These are phyloP conservation scores for Cavia porcellus DNA, from an alignment of 2,113 vertebrate species.

Conservation along the genomic window DNA sequence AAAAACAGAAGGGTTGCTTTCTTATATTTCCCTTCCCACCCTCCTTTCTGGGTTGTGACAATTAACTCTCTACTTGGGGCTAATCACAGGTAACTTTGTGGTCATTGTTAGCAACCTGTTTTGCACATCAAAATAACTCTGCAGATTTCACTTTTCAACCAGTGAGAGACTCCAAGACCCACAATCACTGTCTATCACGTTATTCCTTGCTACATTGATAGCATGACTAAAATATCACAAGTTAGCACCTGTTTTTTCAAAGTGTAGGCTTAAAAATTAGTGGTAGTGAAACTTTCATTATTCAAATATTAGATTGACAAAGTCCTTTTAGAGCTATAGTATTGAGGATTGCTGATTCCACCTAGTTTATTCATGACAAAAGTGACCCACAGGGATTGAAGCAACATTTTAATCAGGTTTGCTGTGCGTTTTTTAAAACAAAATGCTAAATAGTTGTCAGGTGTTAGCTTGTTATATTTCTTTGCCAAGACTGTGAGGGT, in stretches of 20 bases:
- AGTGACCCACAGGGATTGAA: conserved; percentile 47
- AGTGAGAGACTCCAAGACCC: neutral
- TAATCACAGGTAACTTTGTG: neutral
- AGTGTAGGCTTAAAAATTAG: neutral
- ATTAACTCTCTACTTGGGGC: conserved; percentile 24
- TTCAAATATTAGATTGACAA: conserved; percentile 48
- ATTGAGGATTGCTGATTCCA: conserved; percentile 47
- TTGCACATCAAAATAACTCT: conserved; percentile 21
- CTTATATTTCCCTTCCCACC: conserved; percentile 48
- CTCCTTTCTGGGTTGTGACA: conserved; percentile 22
- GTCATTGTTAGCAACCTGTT: conserved; percentile 34
- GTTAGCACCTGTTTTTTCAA: conserved; percentile 30
- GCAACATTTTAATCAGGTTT: conserved; percentile 69
- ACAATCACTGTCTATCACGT: conserved; percentile 14
- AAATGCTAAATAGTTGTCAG: conserved; percentile 70
- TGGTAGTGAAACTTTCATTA: neutral
- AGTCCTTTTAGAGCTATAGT: conserved; percentile 15
- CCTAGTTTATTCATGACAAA: conserved; percentile 34
- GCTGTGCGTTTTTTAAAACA: conserved; percentile 65
- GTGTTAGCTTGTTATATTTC: conserved; percentile 70
- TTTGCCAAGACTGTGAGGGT: conserved; percentile 68
- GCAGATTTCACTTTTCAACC: conserved; percentile 40
- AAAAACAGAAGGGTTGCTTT: conserved; percentile 25
- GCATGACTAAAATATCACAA: neutral
- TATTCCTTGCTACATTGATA: conserved; percentile 26